Evolutionary conservation across 2,797 vertebrate genomes (phyloP).

Genomic region (Amniataba percoides): DNA sequence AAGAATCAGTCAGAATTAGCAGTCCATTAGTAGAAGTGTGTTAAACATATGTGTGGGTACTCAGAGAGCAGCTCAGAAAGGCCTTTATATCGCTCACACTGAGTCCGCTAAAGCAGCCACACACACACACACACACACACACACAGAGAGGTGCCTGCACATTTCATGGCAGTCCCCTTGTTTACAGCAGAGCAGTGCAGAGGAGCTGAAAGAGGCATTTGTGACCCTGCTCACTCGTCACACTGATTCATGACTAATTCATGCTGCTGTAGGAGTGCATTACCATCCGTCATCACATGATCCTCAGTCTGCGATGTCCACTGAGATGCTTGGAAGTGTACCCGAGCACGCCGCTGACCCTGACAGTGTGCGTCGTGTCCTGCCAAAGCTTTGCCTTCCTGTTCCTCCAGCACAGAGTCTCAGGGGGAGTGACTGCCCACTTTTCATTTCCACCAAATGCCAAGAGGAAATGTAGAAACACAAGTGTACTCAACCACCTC

Average conservation of each 20-base stretch:
- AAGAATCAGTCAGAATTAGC: neutral
- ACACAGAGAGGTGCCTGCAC: slow-evolving; percentile 8
- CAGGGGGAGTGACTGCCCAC: slow-evolving; percentile 2
- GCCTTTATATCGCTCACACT: neutral
- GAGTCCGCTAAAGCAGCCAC: neutral
- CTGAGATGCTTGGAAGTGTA: slow-evolving; percentile 34
- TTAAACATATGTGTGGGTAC: neutral
- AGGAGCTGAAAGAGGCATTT: slow-evolving; percentile 63
- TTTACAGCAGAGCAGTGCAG: slow-evolving; percentile 32
- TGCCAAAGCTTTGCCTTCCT: slow-evolving; percentile 26
- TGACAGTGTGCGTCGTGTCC: neutral
- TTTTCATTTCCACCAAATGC: neutral
- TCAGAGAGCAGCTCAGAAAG: neutral
- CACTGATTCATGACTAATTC: slow-evolving; percentile 76
- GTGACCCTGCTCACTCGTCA: slow-evolving; percentile 51
- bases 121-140: neutral
- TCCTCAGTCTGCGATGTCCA: slow-evolving; percentile 18
- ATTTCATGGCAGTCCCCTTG: slow-evolving; percentile 23
- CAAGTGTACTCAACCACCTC: neutral
- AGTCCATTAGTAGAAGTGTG: neutral
- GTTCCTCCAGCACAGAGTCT: neutral
- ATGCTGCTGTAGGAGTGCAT: slow-evolving; percentile 69
- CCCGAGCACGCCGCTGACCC: slow-evolving; percentile 33
- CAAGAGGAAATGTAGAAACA: neutral
- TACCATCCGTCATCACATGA: slow-evolving; percentile 58